Evolutionary conservation across 2,113 vertebrate species (phyloP).

Genomic region (Lamprotornis superbus): DNA sequence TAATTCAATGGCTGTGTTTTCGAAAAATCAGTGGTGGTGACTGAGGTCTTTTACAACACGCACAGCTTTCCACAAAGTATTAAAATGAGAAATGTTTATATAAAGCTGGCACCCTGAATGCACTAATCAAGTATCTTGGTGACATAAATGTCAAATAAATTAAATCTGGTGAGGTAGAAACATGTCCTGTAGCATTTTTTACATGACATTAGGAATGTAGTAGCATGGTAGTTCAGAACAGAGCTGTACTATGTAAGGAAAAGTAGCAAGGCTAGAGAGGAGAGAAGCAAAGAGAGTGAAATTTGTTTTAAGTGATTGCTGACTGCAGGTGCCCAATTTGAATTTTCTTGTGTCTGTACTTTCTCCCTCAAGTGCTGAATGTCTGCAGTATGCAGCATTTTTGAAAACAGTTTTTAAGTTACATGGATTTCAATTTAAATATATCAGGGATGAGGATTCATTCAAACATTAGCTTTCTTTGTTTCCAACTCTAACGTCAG

Average conservation of each 20-base stretch:
- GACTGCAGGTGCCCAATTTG: not conserved
- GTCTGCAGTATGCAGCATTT: not conserved
- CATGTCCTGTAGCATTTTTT: not conserved
- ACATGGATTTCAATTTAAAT: not conserved
- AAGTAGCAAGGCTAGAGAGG: not conserved
- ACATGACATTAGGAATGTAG: not conserved
- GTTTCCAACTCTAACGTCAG: not conserved
- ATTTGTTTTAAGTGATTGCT: not conserved
- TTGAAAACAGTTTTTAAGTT: not conserved
- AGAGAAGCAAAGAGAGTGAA: not conserved
- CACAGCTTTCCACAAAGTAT: not conserved
- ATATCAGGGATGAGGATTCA: not conserved
- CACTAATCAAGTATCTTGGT: not conserved
- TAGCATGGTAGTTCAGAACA: not conserved
- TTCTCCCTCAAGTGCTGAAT: not conserved
- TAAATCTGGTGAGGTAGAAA: not conserved
- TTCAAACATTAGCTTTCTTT: not conserved
- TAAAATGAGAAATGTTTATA: not conserved
- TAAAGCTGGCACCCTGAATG: not conserved
- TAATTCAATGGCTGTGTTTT: not conserved
- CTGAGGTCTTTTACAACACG: not conserved
- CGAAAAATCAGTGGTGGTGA: not conserved
- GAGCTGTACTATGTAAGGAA: not conserved
- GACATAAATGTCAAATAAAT: slow-evolving; percentile 26
- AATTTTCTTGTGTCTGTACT: not conserved